phyloP scores from a whole-genome alignment of 2,113 vertebrate species.

The Phocoena phocoena region DNA sequence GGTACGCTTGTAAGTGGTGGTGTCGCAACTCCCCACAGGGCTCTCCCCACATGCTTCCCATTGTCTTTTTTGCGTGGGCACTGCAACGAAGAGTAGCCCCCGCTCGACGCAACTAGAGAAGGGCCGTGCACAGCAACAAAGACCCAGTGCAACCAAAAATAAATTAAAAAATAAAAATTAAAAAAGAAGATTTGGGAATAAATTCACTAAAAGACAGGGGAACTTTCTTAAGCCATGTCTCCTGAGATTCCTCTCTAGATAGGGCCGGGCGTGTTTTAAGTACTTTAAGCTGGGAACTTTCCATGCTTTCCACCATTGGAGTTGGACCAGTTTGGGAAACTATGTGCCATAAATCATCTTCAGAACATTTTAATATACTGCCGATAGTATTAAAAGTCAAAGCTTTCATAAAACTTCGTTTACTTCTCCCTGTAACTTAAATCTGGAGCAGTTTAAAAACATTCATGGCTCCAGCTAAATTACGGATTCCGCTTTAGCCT shows the following conservation, averaged over 20 bases:
- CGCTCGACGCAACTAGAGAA: too few relatives aligned
- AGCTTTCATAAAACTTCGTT: constrained; percentile 75
- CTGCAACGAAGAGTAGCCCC: too few relatives aligned
- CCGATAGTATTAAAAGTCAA: constrained; percentile 73
- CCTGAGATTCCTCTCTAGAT: neutral
- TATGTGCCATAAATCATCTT: constrained; percentile 67
- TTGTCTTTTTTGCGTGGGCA: neutral
- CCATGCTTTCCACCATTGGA: neutral
- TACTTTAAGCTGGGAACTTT: neutral
- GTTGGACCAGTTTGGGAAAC: constrained; percentile 24
- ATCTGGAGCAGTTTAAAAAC: constrained; percentile 39
- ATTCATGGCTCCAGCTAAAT: neutral
- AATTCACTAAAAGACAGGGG: neutral
- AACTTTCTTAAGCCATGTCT: neutral
- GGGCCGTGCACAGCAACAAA: too few relatives aligned
- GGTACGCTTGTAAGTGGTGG: too few relatives aligned
- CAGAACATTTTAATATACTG: constrained; percentile 68
- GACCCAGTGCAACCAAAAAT: too few relatives aligned
- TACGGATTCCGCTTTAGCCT: neutral
- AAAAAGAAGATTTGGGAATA: neutral
- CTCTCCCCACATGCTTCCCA: accelerated
- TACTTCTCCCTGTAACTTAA: constrained; percentile 57
- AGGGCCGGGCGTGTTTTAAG: neutral
- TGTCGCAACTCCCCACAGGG: too few relatives aligned
- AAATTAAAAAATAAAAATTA: too few relatives aligned